phyloP scores from a whole-genome alignment of 2,113 vertebrate genomes.

The Talpa occidentalis region DNA sequence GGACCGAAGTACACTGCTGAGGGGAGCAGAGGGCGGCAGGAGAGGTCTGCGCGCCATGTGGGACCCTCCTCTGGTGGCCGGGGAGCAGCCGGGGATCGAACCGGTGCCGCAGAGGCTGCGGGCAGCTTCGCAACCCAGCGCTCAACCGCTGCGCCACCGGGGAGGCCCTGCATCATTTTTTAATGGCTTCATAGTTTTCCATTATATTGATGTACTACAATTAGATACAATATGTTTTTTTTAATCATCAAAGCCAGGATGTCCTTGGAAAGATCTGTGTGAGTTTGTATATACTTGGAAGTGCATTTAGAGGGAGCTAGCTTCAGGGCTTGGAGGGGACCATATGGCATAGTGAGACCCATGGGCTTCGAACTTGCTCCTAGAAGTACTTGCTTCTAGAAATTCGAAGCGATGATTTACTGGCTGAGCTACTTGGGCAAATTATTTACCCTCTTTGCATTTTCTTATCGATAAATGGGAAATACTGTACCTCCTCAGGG shows the following conservation, averaged over 20 bases:
- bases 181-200: slow-evolving; percentile 25
- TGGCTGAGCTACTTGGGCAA: neutral
- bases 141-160: no score
- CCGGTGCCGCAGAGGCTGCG: no score
- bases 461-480: slow-evolving; percentile 19
- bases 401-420: neutral
- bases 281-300: neutral
- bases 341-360: neutral
- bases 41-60: no score
- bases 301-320: neutral
- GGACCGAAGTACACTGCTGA: no score
- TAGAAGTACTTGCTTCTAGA: neutral
- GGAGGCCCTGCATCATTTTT: neutral
- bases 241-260: neutral
- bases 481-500: neutral
- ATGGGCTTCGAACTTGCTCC: slow-evolving; percentile 13
- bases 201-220: slow-evolving; percentile 36
- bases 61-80: no score
- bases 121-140: no score
- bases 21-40: no score
- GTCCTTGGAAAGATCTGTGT: neutral
- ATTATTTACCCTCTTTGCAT: slow-evolving; percentile 31
- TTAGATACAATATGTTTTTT: slow-evolving; percentile 30
- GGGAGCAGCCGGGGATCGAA: no score
- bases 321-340: neutral